Percentiles rank a stretch among this genome's conserved stretches.
These are phyloP conservation scores for Orientallactaga bullata DNA, from an alignment of 2,113 vertebrate genomes.

Conservation along the genomic window DNA sequence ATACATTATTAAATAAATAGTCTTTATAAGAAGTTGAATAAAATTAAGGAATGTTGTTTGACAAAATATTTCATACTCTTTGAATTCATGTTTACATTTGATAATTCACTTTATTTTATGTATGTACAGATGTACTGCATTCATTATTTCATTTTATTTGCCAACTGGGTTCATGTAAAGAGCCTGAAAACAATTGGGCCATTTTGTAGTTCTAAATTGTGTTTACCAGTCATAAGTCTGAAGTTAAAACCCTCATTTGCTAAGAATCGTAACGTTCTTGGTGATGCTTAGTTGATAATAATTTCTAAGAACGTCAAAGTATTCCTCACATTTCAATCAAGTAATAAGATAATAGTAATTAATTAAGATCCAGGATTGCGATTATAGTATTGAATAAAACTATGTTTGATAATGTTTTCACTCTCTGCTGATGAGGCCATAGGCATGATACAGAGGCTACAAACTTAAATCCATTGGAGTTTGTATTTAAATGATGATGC, in stretches of 20 bases:
- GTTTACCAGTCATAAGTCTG: not conserved
- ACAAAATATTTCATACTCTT: not conserved
- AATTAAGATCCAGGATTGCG: not conserved
- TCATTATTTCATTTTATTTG: not conserved
- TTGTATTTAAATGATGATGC: not conserved
- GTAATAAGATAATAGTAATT: not conserved
- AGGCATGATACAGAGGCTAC: not conserved
- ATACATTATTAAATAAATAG: not conserved
- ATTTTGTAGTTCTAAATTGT: not conserved
- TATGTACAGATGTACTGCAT: not conserved
- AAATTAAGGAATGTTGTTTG: not conserved
- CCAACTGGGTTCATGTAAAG: not conserved
- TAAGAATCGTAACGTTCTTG: not conserved
- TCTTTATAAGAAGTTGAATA: not conserved
- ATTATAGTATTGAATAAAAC: not conserved
- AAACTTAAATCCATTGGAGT: not conserved
- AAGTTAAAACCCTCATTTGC: slow-evolving; percentile 9
- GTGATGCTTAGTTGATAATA: not conserved
- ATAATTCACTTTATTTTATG: not conserved
- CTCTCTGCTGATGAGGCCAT: not conserved
- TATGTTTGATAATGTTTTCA: not conserved
- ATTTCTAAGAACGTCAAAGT: not conserved
- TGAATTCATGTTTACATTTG: slow-evolving; percentile 22
- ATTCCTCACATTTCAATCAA: not conserved
- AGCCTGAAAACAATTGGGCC: not conserved